Percentiles rank a stretch among this genome's conserved stretches.
These are phyloP conservation scores for Helobdella robusta DNA, from an alignment of 2,888 invertebrate genomes.

Conservation along the genomic window DNA sequence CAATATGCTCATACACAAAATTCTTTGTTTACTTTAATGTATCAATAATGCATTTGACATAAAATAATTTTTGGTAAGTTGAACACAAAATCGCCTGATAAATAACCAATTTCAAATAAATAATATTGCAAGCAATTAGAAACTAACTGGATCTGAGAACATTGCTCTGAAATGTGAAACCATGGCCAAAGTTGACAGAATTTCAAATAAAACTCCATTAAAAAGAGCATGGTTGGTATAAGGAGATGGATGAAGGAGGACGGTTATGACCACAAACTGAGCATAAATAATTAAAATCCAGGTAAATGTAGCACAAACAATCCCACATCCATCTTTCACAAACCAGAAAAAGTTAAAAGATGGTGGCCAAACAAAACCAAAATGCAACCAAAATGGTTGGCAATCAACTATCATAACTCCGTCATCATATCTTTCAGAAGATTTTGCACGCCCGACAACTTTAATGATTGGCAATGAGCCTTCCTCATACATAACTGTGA, in stretches of 20 bases:
- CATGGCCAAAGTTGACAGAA: conserved; percentile 62
- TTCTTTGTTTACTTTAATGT: no score
- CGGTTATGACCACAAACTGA: conserved; percentile 69
- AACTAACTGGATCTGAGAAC: conserved; percentile 73
- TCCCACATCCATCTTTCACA: conserved; percentile 73
- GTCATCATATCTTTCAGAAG: conserved; percentile 36
- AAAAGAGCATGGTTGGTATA: conserved; percentile 55
- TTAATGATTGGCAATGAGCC: conserved; percentile 23
- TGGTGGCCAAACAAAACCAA: conserved; percentile 36
- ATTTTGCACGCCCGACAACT: conserved; percentile 7
- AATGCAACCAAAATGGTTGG: conserved; percentile 39
- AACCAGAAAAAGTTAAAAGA: conserved; percentile 55
- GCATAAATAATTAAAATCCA: conserved; percentile 74
- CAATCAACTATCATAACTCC: conserved; percentile 42
- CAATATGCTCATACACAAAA: no score
- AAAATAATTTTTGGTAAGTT: no score
- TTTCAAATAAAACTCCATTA: conserved; percentile 69
- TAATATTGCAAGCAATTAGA: neutral
- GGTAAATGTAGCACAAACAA: conserved; percentile 70
- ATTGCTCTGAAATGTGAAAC: conserved; percentile 72
- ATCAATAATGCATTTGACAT: no score
- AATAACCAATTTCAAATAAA: no score
- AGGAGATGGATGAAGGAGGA: conserved; percentile 67
- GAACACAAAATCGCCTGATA: no score
- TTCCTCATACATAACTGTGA: no score